Conservation (phyloP, 1,140 invertebrate species). For the Eumeta japonica region DNA sequence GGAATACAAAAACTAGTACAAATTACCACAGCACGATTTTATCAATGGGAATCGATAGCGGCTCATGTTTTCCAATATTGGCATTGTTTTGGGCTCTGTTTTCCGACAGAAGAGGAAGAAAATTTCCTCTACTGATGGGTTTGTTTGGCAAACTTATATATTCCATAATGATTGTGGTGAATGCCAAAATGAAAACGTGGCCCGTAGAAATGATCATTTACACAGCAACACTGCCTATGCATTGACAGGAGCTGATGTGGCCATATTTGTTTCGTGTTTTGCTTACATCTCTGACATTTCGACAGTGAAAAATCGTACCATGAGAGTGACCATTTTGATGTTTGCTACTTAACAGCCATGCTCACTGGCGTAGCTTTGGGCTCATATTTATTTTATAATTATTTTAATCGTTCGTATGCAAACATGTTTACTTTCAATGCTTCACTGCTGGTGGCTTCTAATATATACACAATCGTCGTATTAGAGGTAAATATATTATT, state of each 20-base stretch:
- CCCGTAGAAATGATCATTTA: constrained; percentile 72
- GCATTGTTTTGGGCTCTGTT: constrained; percentile 75
- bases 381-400: no score
- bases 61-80: constrained; percentile 69
- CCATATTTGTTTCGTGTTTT: constrained; percentile 73
- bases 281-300: constrained; percentile 73
- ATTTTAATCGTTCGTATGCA: no score
- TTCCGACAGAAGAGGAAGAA: constrained; percentile 70
- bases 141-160: constrained; percentile 71
- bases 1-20: constrained; percentile 48
- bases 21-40: constrained; percentile 69
- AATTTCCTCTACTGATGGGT: constrained; percentile 67
- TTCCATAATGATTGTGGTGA: constrained; percentile 69
- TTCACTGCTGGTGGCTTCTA: no score
- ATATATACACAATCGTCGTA: no score
- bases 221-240: constrained; percentile 70
- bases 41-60: constrained; percentile 72
- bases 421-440: no score
- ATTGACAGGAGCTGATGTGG: constrained; percentile 70
- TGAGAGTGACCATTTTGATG: constrained; percentile 73
- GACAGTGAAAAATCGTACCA: constrained; percentile 61
- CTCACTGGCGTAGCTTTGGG: constrained; percentile 70
- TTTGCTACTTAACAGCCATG: constrained; percentile 72
- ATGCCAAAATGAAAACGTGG: constrained; percentile 66
- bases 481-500: no score